Conservation (phyloP, 2,113 vertebrate genomes). For the Amphiprion percula region DNA sequence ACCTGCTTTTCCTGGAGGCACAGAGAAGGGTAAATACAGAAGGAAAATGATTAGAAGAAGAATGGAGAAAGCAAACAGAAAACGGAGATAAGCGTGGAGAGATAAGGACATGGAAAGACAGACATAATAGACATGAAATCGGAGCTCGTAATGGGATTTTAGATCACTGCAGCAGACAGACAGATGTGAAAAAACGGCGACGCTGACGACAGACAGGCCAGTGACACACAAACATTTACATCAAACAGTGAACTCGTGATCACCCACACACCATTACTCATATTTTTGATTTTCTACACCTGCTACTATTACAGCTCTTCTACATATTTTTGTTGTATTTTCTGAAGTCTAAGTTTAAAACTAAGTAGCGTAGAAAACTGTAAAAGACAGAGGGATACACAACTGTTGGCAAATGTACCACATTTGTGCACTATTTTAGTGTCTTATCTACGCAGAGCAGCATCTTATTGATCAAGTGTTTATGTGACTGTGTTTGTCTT, state of each 20-base stretch:
- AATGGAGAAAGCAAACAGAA: not conserved
- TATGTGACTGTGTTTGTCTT: constrained; percentile 5
- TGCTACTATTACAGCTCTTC: not conserved
- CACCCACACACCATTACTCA: not conserved
- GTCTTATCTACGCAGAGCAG: not conserved
- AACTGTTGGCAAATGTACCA: no score
- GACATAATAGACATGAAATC: constrained; percentile 18
- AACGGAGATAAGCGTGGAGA: not conserved
- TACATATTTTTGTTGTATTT: no score
- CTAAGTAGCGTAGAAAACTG: no score
- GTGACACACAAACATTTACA: not conserved
- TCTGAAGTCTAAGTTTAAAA: no score
- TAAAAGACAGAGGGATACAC: no score
- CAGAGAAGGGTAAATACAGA: no score
- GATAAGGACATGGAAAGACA: not conserved
- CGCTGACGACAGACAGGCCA: not conserved
- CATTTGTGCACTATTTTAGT: not conserved
- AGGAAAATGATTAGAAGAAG: not conserved
- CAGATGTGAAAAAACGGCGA: not conserved
- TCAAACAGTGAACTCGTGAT: not conserved
- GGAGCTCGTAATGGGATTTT: constrained; percentile 30
- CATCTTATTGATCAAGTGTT: not conserved
- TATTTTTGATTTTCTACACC: not conserved
- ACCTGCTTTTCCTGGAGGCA: constrained; percentile 75
- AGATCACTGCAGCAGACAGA: not conserved